Base-by-base conservation (phyloP, 23 tunicate species). In the Styela plicata region DNA sequence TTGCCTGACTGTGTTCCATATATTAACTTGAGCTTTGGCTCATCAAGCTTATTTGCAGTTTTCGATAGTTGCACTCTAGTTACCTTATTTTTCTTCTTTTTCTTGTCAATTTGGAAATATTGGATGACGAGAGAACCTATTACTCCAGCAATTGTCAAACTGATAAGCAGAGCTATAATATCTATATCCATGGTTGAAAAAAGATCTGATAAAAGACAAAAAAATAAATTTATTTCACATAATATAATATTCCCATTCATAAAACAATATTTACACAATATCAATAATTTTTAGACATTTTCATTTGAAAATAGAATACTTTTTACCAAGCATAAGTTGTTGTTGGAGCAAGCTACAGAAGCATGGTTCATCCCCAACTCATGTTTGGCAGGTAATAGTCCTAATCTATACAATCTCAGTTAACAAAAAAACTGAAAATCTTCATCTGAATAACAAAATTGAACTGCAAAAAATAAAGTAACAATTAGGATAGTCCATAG, bases 1-100 rank as follows among this genome's bases (percentile, higher is more conserved):
- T 80, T 82, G 0, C 97, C 97, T 36, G 97, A 87, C 78, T 91
- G 97, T 10, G 97, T 77, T 18, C 90, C 97, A 79, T 85, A 91
- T 18, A 86, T 25, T 19, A 76, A 36, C 31, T 76, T 76, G 1
- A 76, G 19, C 13, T 24, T 35, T 34, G 81, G 77, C 34, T 29
- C 34, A 22, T 33, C 34, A 3, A 5, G 24, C 34, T 71, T 27
- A 21, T 27, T 36, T 5, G 7, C 3, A n/a, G 5, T 34, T 16
- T 33, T 29, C 29, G 32, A 21, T 3, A 18, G 3, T 36, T 71
- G 26, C 7, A 7, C 31, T 28, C 16, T 66, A 5, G 30, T 66
- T 21, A 16, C 16, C 34, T 30, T 71, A 2, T 30, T 30, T 17
- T 71, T 71, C 13, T 13, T 44, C 13, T 44, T 44, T 44, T 44